phyloP scores from a whole-genome alignment of 2,888 invertebrate genomes.

The Automeris io region DNA sequence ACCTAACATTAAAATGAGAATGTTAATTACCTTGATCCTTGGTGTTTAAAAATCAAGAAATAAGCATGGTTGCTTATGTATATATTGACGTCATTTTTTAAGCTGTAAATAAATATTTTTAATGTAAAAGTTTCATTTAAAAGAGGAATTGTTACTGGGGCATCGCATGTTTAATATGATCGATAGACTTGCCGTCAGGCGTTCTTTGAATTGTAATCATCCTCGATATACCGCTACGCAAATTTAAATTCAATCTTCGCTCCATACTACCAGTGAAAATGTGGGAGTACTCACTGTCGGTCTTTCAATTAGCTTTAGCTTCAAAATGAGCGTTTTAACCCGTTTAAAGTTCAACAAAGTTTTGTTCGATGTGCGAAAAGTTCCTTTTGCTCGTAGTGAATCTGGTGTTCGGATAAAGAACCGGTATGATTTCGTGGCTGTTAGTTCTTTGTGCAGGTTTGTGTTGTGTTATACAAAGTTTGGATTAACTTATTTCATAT shows the following conservation, averaged over 20 bases:
- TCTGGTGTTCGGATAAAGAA: constrained; percentile 42
- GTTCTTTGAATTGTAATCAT: constrained; percentile 62
- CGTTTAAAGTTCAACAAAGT: constrained; percentile 54
- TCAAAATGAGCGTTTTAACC: constrained; percentile 64
- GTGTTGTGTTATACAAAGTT: constrained; percentile 20
- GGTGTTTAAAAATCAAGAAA: too few species aligned
- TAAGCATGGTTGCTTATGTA: not conserved
- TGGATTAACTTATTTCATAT: too few species aligned
- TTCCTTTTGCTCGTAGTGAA: constrained; percentile 41
- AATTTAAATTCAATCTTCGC: constrained; percentile 68
- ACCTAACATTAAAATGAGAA: too few species aligned
- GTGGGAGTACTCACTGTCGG: constrained; percentile 56
- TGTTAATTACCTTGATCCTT: too few species aligned
- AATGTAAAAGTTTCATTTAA: not conserved
- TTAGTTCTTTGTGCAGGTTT: constrained; percentile 55
- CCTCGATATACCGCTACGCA: constrained; percentile 61
- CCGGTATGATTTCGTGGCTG: constrained; percentile 62
- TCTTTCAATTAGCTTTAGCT: constrained; percentile 58
- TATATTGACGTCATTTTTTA: not conserved
- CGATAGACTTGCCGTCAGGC: constrained; percentile 37
- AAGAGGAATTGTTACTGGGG: constrained; percentile 7
- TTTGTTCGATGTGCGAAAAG: constrained; percentile 53
- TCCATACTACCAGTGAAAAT: constrained; percentile 64
- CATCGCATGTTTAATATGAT: constrained; percentile 53
- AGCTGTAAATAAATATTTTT: not conserved